Evolutionary conservation across 2,797 vertebrate genomes (phyloP), one percentile per base, ranked within the genome.

Genomic region (Anniella stebbinsi): DNA sequence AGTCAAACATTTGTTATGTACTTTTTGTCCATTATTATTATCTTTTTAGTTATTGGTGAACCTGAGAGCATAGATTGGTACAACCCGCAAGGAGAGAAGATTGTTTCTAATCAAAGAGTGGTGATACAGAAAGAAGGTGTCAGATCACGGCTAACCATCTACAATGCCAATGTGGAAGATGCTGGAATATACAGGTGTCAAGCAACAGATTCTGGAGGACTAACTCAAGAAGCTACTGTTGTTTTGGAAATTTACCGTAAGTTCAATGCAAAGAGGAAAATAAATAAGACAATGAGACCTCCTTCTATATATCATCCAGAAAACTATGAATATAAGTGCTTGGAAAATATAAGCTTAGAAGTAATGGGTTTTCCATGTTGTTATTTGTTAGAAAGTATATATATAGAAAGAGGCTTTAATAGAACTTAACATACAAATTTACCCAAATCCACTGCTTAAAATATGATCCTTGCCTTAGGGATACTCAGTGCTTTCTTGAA

Each of bases 221-320:
- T 98, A 92, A 98, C 98, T 2, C 98, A 98, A 92, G 99, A 99
- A 97, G 98, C 99, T 78, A 99, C 99, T 0, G 98, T 99, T 23
- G 99, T 99, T 94, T 94, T 99, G 97, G 99, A 99, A 97, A 99
- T 99, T 88, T 99, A 99, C 96, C 99, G 99, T 99, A 96, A 99
- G 99, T 97, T 88, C 90, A 86, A 72, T 82, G 1, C 83, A 72
- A 83, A 70, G 8, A 25, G 1, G 36, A 76, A 33, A 36, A 36
- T 82, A 38, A 38, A 21, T 66, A 10, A 25, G 13, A 8, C 84
- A 77, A 83, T 4, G 9, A 90, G 77, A n/a, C 0, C 1, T 8
- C 33, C 76, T 93, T 73, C 69, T 25, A 91, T 88, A 54, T 69
- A n/a, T 48, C 54, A 21, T 60, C 45, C 23, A 72, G 17, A 87